Conservation (phyloP, 2,888 invertebrate genomes). For the Steinernema hermaphroditum region DNA sequence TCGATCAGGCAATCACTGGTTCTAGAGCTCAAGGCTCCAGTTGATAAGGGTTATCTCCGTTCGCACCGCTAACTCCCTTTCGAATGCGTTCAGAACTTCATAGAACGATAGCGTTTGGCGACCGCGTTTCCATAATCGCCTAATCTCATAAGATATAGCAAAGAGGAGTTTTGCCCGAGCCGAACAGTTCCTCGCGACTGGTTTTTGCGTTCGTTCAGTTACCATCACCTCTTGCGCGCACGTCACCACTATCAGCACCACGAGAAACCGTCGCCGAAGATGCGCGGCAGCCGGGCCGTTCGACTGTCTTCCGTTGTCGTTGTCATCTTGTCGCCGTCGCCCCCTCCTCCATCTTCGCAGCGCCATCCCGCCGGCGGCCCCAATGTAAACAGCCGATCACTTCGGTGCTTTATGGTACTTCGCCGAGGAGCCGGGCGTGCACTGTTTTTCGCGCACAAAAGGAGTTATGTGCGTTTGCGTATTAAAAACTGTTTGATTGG, state of each 20-base stretch:
- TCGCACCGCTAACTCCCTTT: too few species aligned
- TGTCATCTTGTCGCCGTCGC: not conserved
- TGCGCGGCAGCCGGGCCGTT: conserved; percentile 1
- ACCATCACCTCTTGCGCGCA: not conserved
- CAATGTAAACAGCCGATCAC: conserved; percentile 25
- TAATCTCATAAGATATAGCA: conserved; percentile 12
- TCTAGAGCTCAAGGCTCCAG: too few species aligned
- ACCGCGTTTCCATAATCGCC: conserved; percentile 10
- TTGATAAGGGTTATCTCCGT: too few species aligned
- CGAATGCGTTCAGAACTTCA: too few species aligned
- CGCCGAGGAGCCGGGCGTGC: not conserved
- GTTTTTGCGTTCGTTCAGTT: conserved; percentile 11
- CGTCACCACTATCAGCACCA: conserved; percentile 9
- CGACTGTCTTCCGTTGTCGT: not conserved
- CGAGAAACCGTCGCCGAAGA: not conserved
- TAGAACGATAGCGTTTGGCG: not conserved
- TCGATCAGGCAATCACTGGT: too few species aligned
- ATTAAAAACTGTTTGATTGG: conserved; percentile 18
- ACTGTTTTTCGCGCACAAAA: conserved; percentile 27
- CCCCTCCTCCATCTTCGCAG: not conserved
- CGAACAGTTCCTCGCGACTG: not conserved
- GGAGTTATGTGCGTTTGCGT: not conserved
- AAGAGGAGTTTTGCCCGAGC: conserved; percentile 10
- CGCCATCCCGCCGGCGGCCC: conserved; percentile 2
- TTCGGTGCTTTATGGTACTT: conserved; percentile 28